A percentile compares a stretch with the other conserved stretches of the same genome.
Conservation (phyloP, 2,797 vertebrate genomes). For the Margarornis squamiger region DNA sequence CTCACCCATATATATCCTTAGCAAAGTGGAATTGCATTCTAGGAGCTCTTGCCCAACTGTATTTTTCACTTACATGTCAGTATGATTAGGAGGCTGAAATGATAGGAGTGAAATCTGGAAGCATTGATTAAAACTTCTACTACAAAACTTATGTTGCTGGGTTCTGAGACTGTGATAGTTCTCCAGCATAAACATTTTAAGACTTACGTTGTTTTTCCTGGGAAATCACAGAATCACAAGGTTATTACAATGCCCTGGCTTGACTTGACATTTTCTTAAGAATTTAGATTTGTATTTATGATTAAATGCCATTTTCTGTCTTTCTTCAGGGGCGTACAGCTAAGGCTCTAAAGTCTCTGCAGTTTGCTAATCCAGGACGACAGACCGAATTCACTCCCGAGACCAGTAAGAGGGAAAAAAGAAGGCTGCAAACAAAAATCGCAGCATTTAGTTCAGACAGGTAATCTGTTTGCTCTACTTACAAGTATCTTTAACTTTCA, state of each 20-base stretch:
- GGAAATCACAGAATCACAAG: neutral
- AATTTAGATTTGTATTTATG: neutral
- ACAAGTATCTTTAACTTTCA: neutral
- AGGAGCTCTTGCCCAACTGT: neutral
- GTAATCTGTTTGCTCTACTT: slow-evolving; percentile 67
- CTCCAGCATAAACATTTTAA: neutral
- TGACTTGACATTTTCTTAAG: neutral
- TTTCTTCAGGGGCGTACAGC: slow-evolving; percentile 84
- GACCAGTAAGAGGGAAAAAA: slow-evolving; percentile 83
- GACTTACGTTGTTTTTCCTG: neutral
- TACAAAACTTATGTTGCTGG: neutral
- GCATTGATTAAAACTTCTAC: neutral
- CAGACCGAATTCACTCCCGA: slow-evolving; percentile 84
- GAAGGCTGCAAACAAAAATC: slow-evolving; percentile 80
- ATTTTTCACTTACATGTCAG: neutral
- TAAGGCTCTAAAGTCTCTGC: slow-evolving; percentile 83
- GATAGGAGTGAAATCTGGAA: neutral
- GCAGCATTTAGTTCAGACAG: slow-evolving; percentile 81
- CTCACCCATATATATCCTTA: neutral
- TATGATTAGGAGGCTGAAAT: neutral
- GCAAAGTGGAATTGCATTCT: neutral
- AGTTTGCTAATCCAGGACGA: slow-evolving; percentile 83
- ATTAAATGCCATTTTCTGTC: slow-evolving; percentile 30
- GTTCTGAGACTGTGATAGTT: neutral
- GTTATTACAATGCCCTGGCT: neutral